Percentiles rank a stretch among this genome's conserved stretches.
Evolutionary conservation across 2,888 invertebrate genomes (phyloP).

Genomic region (Entomobrya proxima): DNA sequence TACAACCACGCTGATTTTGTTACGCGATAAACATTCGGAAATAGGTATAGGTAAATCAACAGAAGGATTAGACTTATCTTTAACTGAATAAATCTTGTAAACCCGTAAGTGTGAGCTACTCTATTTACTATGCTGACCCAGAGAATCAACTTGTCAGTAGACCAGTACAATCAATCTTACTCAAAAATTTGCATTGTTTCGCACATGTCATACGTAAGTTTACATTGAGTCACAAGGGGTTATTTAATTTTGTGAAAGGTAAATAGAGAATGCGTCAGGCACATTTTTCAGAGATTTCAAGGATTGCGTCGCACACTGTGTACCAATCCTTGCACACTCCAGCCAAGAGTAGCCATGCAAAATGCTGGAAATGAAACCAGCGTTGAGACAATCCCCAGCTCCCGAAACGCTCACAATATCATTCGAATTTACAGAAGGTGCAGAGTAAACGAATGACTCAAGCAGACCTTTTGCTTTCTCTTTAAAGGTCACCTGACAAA

Average conservation of each 20-base stretch:
- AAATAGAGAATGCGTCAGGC: conserved; percentile 77
- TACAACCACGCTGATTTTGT: no score
- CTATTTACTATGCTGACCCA: no score
- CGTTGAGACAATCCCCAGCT: conserved; percentile 85
- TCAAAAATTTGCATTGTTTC: no score
- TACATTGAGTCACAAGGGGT: background rate
- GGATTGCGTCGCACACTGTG: conserved; percentile 82
- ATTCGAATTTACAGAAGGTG: conserved; percentile 68
- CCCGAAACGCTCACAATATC: conserved; percentile 86
- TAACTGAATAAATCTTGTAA: no score
- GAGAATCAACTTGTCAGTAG: no score
- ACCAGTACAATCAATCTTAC: no score
- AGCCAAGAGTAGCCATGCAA: conserved; percentile 80
- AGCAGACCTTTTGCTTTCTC: conserved; percentile 56
- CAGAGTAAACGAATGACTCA: conserved; percentile 75
- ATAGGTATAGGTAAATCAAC: no score
- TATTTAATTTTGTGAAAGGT: background rate
- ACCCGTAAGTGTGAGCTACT: no score
- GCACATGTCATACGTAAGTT: no score
- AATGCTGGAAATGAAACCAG: conserved; percentile 83
- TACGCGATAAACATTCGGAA: no score
- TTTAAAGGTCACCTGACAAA: conserved; percentile 27
- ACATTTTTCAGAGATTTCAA: conserved; percentile 82
- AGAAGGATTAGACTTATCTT: no score
- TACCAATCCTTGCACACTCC: conserved; percentile 82